phyloP scores from a whole-genome alignment of 2,888 invertebrate species.

The Chrysolina americana region DNA sequence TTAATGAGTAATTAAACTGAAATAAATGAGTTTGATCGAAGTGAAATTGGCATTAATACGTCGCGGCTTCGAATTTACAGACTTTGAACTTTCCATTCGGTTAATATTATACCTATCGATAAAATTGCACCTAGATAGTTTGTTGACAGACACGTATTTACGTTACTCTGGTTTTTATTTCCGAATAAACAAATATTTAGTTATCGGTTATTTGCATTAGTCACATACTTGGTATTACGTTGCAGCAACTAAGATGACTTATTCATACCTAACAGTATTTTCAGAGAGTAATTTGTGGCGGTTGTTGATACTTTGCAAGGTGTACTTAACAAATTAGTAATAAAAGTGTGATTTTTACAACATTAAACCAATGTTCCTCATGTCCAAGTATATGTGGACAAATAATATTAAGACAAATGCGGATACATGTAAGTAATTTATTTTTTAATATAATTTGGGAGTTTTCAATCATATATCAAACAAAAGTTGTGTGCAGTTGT shows the following conservation, averaged over 20 bases:
- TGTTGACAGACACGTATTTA: slow-evolving; percentile 11
- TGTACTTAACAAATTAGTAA: not conserved
- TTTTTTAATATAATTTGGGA: not conserved
- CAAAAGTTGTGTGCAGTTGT: no score
- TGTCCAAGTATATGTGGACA: not conserved
- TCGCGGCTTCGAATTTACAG: slow-evolving; percentile 1
- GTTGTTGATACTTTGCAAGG: not conserved
- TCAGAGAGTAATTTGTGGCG: not conserved
- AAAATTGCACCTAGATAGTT: slow-evolving; percentile 10
- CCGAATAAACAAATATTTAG: slow-evolving; percentile 23
- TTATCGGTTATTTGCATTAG: slow-evolving; percentile 30
- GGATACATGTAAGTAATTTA: slow-evolving; percentile 1
- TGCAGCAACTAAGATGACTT: slow-evolving; percentile 19
- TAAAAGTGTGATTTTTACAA: not conserved
- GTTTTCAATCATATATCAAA: no score
- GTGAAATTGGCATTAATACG: slow-evolving; percentile 7
- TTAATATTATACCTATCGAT: not conserved
- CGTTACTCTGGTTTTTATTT: slow-evolving; percentile 11
- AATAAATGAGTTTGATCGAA: not conserved
- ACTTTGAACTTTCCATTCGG: slow-evolving; percentile 10
- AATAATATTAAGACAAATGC: not conserved
- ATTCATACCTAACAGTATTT: slow-evolving; percentile 15
- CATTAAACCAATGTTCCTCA: not conserved
- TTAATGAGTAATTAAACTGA: slow-evolving; percentile 10
- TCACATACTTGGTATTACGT: slow-evolving; percentile 22